Percentiles rank a stretch among this genome's conserved stretches.
Evolutionary conservation across 2,113 vertebrate genomes (phyloP).

Genomic region (Zosterops borbonicus): DNA sequence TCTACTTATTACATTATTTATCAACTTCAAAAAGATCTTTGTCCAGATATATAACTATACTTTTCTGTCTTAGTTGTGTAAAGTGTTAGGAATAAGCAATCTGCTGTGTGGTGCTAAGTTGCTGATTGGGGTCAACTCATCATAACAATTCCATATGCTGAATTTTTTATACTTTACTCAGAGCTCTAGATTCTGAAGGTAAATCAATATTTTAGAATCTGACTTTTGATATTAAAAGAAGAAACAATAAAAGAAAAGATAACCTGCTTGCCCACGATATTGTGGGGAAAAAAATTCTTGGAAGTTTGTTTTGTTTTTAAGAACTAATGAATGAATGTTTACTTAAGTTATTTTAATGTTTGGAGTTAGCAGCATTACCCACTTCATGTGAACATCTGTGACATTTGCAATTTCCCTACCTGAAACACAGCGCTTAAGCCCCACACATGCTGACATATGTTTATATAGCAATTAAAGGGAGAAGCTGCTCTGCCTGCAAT

Average conservation of each 20-base stretch:
- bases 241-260: background rate
- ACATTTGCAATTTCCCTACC: background rate
- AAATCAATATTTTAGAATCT: background rate
- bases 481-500: background rate
- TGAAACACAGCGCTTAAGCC: background rate
- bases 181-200: background rate
- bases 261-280: background rate
- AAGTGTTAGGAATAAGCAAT: background rate
- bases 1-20: background rate
- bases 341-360: background rate
- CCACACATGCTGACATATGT: background rate
- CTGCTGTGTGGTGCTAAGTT: background rate
- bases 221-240: background rate
- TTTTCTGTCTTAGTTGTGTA: background rate
- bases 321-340: background rate
- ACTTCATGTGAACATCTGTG: background rate
- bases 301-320: background rate
- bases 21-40: background rate
- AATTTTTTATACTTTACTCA: background rate
- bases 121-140: background rate
- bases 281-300: background rate
- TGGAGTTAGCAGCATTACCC: background rate
- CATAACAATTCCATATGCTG: background rate
- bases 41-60: background rate
- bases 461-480: background rate